Base-by-base conservation (phyloP, 2,797 vertebrate species). In the Coranthus polyacanthus region DNA sequence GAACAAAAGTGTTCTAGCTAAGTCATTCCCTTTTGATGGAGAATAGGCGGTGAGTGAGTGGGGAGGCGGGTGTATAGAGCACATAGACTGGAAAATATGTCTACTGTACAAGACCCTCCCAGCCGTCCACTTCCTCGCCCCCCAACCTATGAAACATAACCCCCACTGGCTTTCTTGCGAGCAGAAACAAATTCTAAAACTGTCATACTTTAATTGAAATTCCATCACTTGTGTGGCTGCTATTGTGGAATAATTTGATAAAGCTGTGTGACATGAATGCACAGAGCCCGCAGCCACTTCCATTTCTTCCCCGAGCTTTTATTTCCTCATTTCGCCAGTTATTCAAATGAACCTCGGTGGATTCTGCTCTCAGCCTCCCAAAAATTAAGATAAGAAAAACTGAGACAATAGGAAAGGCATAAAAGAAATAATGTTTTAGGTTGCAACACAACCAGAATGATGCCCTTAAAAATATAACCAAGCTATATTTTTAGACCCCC, bases 151-250 rank as follows among this genome's bases (percentile, higher is more conserved):
- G 46, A 82, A 74, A 81, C 21, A 1, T 65, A 73, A 69, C 57
- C 58, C 51, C 63, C 51, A 18, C 65, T n/a, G 10, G 52, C 67
- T 79, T 68, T 85, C 70, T 65, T 17, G 65, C 17, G 20, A 65
- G 59, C 66, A 81, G 79, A 89, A 90, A 88, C 84, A 91, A 74
- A 89, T 92, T 88, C 78, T 72, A 70, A 89, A 89, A 89, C 88
- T 91, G 90, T 90, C 88, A 91, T 84, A 85, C 49, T 88, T 90
- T 92, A 91, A 93, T 91, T 92, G 86, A 92, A 93, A 91, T 93
- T 89, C 90, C 89, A 89, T 90, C 88, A 89, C 84, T 89, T 83
- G 79, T 86, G 87, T 78, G 78, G 83, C 82, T 82, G 81, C 88
- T 79, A 84, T 90, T 90, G 88, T 88, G 75, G 74, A 78, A 89